Conservation (phyloP, 2,797 vertebrate genomes). For the Rallus crepitans region DNA sequence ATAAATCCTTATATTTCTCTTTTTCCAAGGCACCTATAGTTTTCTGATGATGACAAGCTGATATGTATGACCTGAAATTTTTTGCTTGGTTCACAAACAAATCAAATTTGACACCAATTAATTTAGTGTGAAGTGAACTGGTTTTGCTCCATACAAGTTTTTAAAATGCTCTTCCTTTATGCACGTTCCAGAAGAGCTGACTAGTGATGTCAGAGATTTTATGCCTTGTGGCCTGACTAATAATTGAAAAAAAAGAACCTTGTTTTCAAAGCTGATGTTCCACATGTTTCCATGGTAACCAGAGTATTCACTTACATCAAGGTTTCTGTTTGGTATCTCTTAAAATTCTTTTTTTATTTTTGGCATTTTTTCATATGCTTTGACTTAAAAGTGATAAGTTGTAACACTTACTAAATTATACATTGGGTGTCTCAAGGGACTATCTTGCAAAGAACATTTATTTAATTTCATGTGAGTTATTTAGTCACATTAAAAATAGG, state of each 20-base stretch:
- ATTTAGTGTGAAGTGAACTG: neutral
- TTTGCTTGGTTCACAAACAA: neutral
- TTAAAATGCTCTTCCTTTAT: neutral
- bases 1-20: neutral
- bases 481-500: neutral
- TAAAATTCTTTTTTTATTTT: neutral
- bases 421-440: neutral
- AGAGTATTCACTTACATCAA: neutral
- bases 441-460: neutral
- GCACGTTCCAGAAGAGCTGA: neutral
- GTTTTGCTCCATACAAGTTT: neutral
- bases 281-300: slow-evolving; percentile 33
- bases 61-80: neutral
- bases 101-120: neutral
- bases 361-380: neutral
- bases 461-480: neutral
- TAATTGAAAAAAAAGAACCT: neutral
- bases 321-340: neutral
- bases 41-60: neutral
- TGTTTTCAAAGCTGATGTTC: neutral
- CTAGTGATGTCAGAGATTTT: neutral
- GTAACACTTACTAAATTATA: neutral
- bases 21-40: neutral
- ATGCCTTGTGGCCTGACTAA: neutral
- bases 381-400: neutral